Conservation (phyloP, 2,888 invertebrate genomes). For the Nymphalis c-album region DNA sequence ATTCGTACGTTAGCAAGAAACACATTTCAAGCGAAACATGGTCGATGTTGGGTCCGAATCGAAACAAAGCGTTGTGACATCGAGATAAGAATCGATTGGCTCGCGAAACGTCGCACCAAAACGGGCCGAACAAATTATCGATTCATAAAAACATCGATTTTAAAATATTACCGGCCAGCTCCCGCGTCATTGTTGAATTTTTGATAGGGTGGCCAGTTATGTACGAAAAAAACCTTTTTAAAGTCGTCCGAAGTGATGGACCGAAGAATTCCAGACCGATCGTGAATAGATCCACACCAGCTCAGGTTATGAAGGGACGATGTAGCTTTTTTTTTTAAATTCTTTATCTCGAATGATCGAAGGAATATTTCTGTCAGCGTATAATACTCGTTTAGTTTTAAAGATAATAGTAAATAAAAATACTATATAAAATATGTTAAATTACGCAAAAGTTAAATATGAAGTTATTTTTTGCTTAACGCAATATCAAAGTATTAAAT, state of each 20-base stretch:
- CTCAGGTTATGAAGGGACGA: slow-evolving; percentile 13
- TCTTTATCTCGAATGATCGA: not conserved
- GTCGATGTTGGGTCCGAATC: slow-evolving; percentile 74
- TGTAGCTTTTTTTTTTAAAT: not conserved
- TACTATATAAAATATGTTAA: too few relatives aligned
- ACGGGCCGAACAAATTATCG: slow-evolving; percentile 80
- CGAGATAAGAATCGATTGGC: slow-evolving; percentile 75
- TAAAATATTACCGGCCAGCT: slow-evolving; percentile 73
- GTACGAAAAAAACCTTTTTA: slow-evolving; percentile 35
- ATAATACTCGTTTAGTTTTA: not conserved
- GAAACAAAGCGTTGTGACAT: slow-evolving; percentile 80
- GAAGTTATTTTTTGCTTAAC: too few relatives aligned
- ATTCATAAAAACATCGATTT: slow-evolving; percentile 81
- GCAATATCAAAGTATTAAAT: too few relatives aligned
- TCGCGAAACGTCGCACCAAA: slow-evolving; percentile 78
- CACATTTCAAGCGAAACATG: slow-evolving; percentile 79
- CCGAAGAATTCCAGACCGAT: slow-evolving; percentile 30
- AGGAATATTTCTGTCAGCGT: not conserved
- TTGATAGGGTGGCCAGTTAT: slow-evolving; percentile 63
- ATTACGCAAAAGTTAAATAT: too few relatives aligned
- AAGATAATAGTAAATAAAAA: too few relatives aligned
- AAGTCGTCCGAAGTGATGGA: slow-evolving; percentile 21
- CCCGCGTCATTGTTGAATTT: slow-evolving; percentile 70
- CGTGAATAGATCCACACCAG: slow-evolving; percentile 37
- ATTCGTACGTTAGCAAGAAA: slow-evolving; percentile 79